Evolutionary conservation across 2,113 vertebrate species (phyloP), one percentile per base, ranked within the genome.

Genomic region (Cyrtonyx montezumae): DNA sequence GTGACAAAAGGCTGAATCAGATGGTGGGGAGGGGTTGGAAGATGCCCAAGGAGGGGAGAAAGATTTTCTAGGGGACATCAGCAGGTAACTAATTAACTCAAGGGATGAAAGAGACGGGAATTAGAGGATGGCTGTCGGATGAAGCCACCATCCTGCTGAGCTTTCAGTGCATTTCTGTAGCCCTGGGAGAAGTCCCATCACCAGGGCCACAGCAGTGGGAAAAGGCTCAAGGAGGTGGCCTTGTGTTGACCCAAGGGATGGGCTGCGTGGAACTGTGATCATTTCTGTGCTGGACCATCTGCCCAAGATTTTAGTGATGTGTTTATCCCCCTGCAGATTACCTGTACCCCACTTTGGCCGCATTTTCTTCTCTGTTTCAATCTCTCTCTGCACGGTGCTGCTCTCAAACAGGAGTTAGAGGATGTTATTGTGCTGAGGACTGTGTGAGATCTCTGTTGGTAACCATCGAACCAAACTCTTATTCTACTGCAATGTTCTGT

Each of bases 1-100:
- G 87, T 90, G 91, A 95, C 90, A 80, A 65, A 62, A 53, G 48
- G 18, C 87, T 87, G 87, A 84, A 81, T 93, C 93, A 93, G 84
- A 13, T 79, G 63, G 25, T 76, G 86, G 56, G 79, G 48, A 95
- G 70, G 53, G 43, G 70, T 79, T 81, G 78, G 78, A 77, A 45
- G 87, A 32, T 65, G 84, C 75, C 70, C 79, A 59, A 51, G 65
- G 65, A 77, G 43, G 37, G 37, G 65, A 69, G n/a, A 77, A 55
- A 20, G 55, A 73, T 12, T 42, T 51, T 63, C 66, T 53, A 53
- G 49, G 79, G 48, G 21, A 48, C 26, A 15, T 2, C 65, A 42
- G 79, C 22, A 43, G 69, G 23, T 46, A 84, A 73, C 80, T n/a
- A 68, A 48, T 37, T 81, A 42, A 68, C 5, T 51, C 16, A 81